Evolutionary conservation across 53 echinoderm and acorn worm species (phyloP).

Genomic region (Henricia sp.): DNA sequence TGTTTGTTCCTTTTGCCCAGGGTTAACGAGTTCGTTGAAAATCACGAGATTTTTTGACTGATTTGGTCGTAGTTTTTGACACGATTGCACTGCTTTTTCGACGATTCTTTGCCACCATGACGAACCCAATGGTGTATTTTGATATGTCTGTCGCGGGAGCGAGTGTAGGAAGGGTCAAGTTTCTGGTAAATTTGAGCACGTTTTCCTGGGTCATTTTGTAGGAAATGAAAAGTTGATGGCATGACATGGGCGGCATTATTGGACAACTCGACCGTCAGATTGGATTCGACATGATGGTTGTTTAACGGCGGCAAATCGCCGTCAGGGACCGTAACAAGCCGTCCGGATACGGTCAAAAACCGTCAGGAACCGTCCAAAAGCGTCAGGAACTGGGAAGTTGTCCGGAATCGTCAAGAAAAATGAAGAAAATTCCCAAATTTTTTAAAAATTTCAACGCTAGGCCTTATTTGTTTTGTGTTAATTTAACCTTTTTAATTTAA

Average conservation of each 20-base stretch:
- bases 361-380: too few relatives aligned
- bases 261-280: not conserved
- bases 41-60: not conserved
- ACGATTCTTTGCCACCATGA: slow-evolving; percentile 10
- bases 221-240: not conserved
- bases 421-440: too few relatives aligned
- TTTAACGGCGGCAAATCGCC: too few relatives aligned
- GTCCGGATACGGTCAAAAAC: too few relatives aligned
- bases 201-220: not conserved
- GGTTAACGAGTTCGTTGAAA: not conserved
- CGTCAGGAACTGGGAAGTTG: too few relatives aligned
- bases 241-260: too few relatives aligned
- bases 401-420: too few relatives aligned
- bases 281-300: not conserved
- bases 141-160: slow-evolving; percentile 66
- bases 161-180: slow-evolving; percentile 63
- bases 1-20: not conserved
- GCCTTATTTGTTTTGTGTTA: too few relatives aligned
- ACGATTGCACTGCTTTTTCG: not conserved
- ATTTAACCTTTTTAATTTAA: too few relatives aligned
- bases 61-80: too few relatives aligned
- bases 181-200: slow-evolving; percentile 60
- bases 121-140: slow-evolving; percentile 64
- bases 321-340: too few relatives aligned
- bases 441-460: too few relatives aligned